Percentiles rank a stretch among this genome's conserved stretches.
phyloP scores from a whole-genome alignment of 2,113 vertebrate genomes.

The Solea senegalensis region DNA sequence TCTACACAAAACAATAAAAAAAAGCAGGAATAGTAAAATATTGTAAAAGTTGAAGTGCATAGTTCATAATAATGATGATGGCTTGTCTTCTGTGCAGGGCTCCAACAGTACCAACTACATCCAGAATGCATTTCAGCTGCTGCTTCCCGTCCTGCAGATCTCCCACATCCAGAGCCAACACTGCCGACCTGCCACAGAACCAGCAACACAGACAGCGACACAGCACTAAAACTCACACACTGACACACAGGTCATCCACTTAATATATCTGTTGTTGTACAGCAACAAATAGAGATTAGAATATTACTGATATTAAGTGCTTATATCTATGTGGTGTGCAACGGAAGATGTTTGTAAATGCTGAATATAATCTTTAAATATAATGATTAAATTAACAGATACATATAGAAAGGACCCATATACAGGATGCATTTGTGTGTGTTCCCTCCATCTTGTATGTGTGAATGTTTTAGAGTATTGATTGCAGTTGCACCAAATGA shows the following conservation, averaged over 20 bases:
- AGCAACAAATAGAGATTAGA: slow-evolving; percentile 44
- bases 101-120: slow-evolving; percentile 92
- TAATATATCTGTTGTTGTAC: slow-evolving; percentile 65
- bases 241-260: slow-evolving; percentile 32
- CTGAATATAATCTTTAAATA: slow-evolving; percentile 18
- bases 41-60: no score
- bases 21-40: no score
- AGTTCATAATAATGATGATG: slow-evolving; percentile 5
- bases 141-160: slow-evolving; percentile 92
- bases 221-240: slow-evolving; percentile 57
- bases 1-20: no score
- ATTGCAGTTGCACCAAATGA: slow-evolving; percentile 36
- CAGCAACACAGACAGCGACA: slow-evolving; percentile 40
- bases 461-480: slow-evolving; percentile 21
- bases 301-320: slow-evolving; percentile 34
- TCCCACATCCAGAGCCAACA: slow-evolving; percentile 87
- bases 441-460: slow-evolving; percentile 2
- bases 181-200: slow-evolving; percentile 60
- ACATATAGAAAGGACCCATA: neutral
- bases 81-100: slow-evolving; percentile 79
- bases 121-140: slow-evolving; percentile 92
- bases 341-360: slow-evolving; percentile 16
- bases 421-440: slow-evolving; percentile 8
- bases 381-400: slow-evolving; percentile 15
- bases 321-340: slow-evolving; percentile 31